Base-by-base conservation (phyloP, 1,140 invertebrate genomes). In the Drosophila tani region DNA sequence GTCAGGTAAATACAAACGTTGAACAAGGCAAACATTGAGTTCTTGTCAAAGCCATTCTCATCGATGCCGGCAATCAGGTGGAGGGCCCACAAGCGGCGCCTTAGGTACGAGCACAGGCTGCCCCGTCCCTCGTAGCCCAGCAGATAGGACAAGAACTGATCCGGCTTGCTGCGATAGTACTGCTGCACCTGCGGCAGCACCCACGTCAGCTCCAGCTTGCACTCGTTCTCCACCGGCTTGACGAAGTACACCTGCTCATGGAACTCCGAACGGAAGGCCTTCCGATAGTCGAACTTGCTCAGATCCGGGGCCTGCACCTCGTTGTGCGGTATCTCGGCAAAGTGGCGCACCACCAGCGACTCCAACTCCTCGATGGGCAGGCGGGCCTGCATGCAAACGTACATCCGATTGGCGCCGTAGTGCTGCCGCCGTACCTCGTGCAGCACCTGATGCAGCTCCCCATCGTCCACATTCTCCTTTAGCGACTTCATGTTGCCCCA, bases 321-420 rank as follows among this genome's bases (percentile, higher is more conserved):
- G 86, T 97, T 97, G 55, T 93, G 95, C 1, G 95, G 95, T 49
- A 97, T 94, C 69, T 94, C 94, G 50, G 93, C 94, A 94, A 96
- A 96, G 86, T 94, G 95, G 32, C 94, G 91, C 11, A 94, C 82
- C 0, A 97, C 95, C 9, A 95, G 92, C 40, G 93, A 90, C 59
- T 97, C 96, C 49, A 99, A 84, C 0, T 94, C 94, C 65, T 97
- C 95, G 6, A 98, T 93, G 12, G 96, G 94, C 84, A 98, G 94
- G 90, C 96, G 95, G 5, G 97, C 97, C 94, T 97, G 93, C 46
- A 99, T 94, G 71, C 96, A 95, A 5, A 99, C 87, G 43, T 95
- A 97, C 97, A 99, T 99, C 66, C 97, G 94, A 86, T 98, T 96
- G 6, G 97, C 96, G 27, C 97, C 97, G 85, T 99, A 99, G 93